These are phyloP conservation scores for Aix galericulata DNA, from an alignment of 2,113 vertebrate genomes.

Conservation along the genomic window DNA sequence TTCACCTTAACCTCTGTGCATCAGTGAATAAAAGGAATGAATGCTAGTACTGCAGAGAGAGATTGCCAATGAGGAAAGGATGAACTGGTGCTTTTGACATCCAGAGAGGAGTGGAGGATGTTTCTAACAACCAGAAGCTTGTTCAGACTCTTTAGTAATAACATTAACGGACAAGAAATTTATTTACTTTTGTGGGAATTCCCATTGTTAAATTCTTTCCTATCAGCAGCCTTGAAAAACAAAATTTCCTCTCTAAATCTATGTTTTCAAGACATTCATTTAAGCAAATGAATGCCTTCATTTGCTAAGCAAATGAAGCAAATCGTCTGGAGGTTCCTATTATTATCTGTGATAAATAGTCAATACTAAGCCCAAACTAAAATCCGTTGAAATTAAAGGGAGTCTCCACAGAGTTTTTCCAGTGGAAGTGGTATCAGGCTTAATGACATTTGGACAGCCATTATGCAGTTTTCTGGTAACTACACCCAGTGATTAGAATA, in stretches of 20 bases:
- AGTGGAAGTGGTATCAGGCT: not conserved
- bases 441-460: not conserved
- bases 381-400: not conserved
- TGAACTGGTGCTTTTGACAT: not conserved
- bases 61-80: not conserved
- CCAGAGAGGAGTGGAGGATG: not conserved
- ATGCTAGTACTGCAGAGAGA: not conserved
- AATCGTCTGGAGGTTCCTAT: not conserved
- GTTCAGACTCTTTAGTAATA: not conserved
- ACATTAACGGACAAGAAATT: not conserved
- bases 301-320: constrained; percentile 13
- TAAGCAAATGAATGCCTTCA: not conserved
- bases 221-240: not conserved
- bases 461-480: not conserved
- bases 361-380: not conserved
- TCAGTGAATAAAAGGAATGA: not conserved
- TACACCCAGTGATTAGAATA: not conserved
- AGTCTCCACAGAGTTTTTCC: not conserved
- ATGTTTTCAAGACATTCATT: not conserved
- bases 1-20: not conserved
- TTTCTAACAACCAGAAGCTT: not conserved
- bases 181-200: not conserved
- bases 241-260: not conserved
- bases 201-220: not conserved
- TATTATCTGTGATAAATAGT: not conserved